Percentiles rank a stretch among this genome's conserved stretches.
phyloP scores from a whole-genome alignment of 2,888 invertebrate genomes.

The Pyrocoelia pectoralis region DNA sequence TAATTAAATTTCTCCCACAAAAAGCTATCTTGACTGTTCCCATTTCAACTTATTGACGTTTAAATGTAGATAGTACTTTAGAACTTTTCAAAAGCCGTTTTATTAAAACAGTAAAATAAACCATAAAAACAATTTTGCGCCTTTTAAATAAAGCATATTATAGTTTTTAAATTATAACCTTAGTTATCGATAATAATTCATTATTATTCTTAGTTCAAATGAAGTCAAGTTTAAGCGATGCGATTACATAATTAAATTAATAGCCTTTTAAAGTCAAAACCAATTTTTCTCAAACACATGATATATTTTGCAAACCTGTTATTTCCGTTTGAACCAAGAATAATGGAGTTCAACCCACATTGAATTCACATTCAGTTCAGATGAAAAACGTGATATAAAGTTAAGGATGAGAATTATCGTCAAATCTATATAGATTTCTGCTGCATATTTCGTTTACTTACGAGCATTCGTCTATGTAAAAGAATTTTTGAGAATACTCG shows the following conservation, averaged over 20 bases:
- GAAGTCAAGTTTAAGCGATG: too few relatives aligned
- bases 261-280: background rate
- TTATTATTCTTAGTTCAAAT: too few relatives aligned
- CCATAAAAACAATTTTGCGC: background rate
- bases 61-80: slow-evolving; percentile 17
- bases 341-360: slow-evolving; percentile 8
- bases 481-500: background rate
- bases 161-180: too few relatives aligned
- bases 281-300: background rate
- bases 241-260: background rate
- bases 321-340: slow-evolving; percentile 4
- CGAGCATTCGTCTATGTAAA: background rate
- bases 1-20: slow-evolving; percentile 40
- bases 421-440: slow-evolving; percentile 8
- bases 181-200: too few relatives aligned
- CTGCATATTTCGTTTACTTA: slow-evolving; percentile 1
- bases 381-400: slow-evolving; percentile 24
- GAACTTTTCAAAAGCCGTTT: slow-evolving; percentile 23
- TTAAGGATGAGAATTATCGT: slow-evolving; percentile 21
- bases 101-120: slow-evolving; percentile 23
- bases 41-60: slow-evolving; percentile 37
- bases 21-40: slow-evolving; percentile 38
- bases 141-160: too few relatives aligned
- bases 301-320: slow-evolving; percentile 3
- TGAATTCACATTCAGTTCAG: slow-evolving; percentile 14